These are phyloP conservation scores for Parnassius mnemosyne DNA, from an alignment of 2,888 invertebrate species.

Conservation along the genomic window DNA sequence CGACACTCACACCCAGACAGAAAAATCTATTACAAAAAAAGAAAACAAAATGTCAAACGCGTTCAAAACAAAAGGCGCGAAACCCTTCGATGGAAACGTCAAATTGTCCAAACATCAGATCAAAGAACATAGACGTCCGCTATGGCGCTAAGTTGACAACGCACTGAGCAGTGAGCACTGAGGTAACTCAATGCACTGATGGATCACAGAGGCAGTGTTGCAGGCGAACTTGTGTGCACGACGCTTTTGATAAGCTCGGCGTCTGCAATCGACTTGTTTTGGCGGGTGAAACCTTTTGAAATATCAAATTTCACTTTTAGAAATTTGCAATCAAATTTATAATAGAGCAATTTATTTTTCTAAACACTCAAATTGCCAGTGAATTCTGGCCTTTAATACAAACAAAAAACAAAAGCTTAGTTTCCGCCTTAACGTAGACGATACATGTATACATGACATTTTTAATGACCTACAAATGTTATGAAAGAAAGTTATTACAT, in stretches of 20 bases:
- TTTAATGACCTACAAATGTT: too few species aligned
- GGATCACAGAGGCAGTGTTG: conserved; percentile 22
- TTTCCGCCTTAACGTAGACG: too few species aligned
- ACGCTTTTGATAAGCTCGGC: conserved; percentile 18
- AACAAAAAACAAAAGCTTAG: too few species aligned
- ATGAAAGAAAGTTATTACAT: too few species aligned
- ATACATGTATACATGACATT: too few species aligned
- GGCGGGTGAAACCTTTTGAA: conserved; percentile 4
- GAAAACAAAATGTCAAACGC: conserved; percentile 13
- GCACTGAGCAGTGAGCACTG: conserved; percentile 13
- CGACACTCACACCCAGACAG: conserved; percentile 15
- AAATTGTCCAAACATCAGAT: conserved; percentile 21
- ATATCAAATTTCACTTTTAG: background rate
- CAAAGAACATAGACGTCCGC: conserved; percentile 25
- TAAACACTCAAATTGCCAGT: too few species aligned
- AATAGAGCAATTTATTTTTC: background rate
- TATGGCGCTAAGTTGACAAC: conserved; percentile 27
- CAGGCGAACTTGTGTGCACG: conserved; percentile 23
- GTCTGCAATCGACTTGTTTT: conserved; percentile 18
- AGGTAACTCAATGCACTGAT: conserved; percentile 25
- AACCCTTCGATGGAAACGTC: conserved; percentile 18
- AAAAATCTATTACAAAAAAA: conserved; percentile 9
- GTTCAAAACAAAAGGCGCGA: conserved; percentile 17
- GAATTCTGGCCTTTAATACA: too few species aligned
- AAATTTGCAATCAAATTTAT: background rate